A percentile compares a stretch with the other conserved stretches of the same genome.
Evolutionary conservation across 2,113 vertebrate genomes (phyloP).

Genomic region (Thinocorus orbignyianus): DNA sequence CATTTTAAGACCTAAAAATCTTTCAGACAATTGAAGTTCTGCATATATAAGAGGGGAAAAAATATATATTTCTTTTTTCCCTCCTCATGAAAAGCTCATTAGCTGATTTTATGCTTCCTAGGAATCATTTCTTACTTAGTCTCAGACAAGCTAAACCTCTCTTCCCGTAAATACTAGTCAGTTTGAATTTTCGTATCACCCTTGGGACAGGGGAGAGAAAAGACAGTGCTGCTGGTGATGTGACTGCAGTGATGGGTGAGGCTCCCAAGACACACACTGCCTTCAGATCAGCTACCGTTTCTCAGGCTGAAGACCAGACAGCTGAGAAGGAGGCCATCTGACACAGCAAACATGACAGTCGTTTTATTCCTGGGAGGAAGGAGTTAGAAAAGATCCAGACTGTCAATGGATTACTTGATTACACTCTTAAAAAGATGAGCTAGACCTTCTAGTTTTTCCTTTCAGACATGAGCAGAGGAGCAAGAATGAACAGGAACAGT

Average conservation of each 20-base stretch:
- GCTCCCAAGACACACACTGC: not conserved
- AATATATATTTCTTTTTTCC: not conserved
- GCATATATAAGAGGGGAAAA: not conserved
- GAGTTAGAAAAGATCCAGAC: not conserved
- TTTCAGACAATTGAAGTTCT: not conserved
- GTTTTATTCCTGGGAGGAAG: not conserved
- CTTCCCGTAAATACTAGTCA: not conserved
- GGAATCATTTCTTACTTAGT: not conserved
- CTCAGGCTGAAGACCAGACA: not conserved
- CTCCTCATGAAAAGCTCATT: not conserved
- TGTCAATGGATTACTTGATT: not conserved
- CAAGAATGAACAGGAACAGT: no score
- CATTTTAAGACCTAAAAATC: not conserved
- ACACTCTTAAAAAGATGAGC: not conserved
- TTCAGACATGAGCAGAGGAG: not conserved
- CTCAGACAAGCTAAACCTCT: not conserved
- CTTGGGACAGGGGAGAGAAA: not conserved
- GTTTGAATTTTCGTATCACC: not conserved
- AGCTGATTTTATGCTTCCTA: not conserved
- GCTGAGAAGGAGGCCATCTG: rapidly evolving
- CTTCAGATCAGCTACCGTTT: not conserved
- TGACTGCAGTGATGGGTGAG: not conserved
- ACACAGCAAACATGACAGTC: not conserved
- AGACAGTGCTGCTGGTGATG: not conserved
- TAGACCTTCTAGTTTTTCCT: not conserved